phyloP scores from a whole-genome alignment of 2,113 vertebrate genomes.

The Dasyurus viverrinus region DNA sequence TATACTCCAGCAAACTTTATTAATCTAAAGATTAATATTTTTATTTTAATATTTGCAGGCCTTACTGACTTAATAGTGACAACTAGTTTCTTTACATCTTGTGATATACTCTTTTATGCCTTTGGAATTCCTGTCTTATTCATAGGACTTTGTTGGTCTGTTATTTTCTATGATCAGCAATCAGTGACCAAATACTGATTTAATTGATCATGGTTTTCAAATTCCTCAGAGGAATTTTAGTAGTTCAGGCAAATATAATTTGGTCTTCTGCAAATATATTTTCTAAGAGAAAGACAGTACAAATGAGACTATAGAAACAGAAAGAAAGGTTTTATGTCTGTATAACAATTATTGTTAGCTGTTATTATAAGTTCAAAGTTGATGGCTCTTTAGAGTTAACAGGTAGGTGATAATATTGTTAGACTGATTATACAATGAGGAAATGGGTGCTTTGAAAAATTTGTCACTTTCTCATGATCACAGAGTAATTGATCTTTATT shows the following conservation, averaged over 20 bases:
- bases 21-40: neutral
- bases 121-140: neutral
- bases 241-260: neutral
- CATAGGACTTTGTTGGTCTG: neutral
- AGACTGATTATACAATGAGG: neutral
- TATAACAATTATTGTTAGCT: neutral
- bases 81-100: neutral
- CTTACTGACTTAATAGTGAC: neutral
- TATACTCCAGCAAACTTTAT: neutral
- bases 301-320: accelerated
- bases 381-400: neutral
- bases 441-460: neutral
- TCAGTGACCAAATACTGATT: neutral
- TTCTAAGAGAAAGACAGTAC: accelerated
- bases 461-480: neutral
- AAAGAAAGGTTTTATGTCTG: neutral
- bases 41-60: neutral
- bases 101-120: neutral
- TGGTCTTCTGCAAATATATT: neutral
- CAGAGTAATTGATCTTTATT: neutral
- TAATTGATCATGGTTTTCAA: neutral
- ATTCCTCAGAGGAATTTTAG: neutral
- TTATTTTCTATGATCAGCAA: neutral
- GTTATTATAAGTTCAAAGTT: neutral
- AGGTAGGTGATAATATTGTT: neutral